Evolutionary conservation across 1,140 invertebrate genomes (phyloP).

Genomic region (Caenorhabditis briggsae): DNA sequence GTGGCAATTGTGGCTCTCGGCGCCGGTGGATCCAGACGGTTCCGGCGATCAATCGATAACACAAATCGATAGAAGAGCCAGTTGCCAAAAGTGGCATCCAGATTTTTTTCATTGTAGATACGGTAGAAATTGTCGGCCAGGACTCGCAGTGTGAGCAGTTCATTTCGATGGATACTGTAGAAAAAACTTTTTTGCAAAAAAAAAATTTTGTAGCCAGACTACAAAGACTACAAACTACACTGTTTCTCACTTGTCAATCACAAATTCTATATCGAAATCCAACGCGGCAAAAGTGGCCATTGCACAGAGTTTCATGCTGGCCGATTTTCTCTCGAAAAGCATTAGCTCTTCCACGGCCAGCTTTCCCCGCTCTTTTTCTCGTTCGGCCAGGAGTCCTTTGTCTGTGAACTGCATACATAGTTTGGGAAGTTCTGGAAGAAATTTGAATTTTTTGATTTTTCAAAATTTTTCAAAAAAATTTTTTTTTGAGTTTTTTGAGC

Average conservation of each 20-base stretch:
- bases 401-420: conserved; percentile 17
- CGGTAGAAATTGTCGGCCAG: conserved; percentile 41
- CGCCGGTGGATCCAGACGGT: conserved; percentile 41
- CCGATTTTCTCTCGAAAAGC: conserved; percentile 57
- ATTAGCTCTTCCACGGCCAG: conserved; percentile 47
- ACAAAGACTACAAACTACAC: background rate
- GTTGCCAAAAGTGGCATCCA: conserved; percentile 43
- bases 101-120: conserved; percentile 49
- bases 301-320: conserved; percentile 63
- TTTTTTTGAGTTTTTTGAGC: too few species aligned
- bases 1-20: conserved; percentile 2
- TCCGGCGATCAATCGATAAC: conserved; percentile 25
- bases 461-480: too few species aligned
- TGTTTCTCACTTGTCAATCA: conserved; percentile 50
- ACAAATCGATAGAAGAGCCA: conserved; percentile 51
- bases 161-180: conserved; percentile 32
- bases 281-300: conserved; percentile 61
- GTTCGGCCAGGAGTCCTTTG: conserved; percentile 9
- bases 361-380: conserved; percentile 33
- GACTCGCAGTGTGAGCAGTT: background rate
- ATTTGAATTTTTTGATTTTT: background rate
- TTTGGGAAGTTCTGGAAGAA: background rate
- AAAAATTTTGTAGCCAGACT: background rate
- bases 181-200: background rate
- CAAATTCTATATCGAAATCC: conserved; percentile 58